Percentiles rank a stretch among this genome's conserved stretches.
Conservation (phyloP, 1,140 invertebrate genomes). For the Listronotus oregonensis region DNA sequence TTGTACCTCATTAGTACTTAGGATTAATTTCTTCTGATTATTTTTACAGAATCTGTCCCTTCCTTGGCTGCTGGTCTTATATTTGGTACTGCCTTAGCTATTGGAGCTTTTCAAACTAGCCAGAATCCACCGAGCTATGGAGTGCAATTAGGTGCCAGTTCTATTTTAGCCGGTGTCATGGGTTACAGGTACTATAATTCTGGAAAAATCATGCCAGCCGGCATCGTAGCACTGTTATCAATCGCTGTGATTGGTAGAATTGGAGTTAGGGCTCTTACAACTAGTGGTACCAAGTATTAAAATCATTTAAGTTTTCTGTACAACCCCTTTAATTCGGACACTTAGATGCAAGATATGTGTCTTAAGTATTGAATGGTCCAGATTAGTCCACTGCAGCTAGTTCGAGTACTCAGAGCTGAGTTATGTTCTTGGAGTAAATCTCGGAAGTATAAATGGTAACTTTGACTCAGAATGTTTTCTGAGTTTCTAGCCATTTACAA, state of each 20-base stretch:
- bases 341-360: no score
- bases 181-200: constrained; percentile 82
- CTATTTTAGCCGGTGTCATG: constrained; percentile 83
- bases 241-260: constrained; percentile 61
- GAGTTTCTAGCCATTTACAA: no score
- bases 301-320: neutral
- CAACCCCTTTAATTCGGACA: no score
- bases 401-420: no score
- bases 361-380: no score
- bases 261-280: constrained; percentile 57
- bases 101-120: constrained; percentile 84
- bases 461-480: no score
- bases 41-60: constrained; percentile 72
- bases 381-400: no score
- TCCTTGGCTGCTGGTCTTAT: constrained; percentile 83
- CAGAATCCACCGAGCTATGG: constrained; percentile 78
- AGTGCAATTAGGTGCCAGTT: constrained; percentile 75
- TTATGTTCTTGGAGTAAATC: no score
- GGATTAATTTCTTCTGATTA: no score
- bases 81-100: constrained; percentile 74
- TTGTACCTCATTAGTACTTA: neutral
- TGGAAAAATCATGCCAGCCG: constrained; percentile 96
- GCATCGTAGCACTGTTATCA: constrained; percentile 71
- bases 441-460: no score
- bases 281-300: constrained; percentile 19